Evolutionary conservation across 2,888 invertebrate species (phyloP).

Genomic region (Noctua pronuba): DNA sequence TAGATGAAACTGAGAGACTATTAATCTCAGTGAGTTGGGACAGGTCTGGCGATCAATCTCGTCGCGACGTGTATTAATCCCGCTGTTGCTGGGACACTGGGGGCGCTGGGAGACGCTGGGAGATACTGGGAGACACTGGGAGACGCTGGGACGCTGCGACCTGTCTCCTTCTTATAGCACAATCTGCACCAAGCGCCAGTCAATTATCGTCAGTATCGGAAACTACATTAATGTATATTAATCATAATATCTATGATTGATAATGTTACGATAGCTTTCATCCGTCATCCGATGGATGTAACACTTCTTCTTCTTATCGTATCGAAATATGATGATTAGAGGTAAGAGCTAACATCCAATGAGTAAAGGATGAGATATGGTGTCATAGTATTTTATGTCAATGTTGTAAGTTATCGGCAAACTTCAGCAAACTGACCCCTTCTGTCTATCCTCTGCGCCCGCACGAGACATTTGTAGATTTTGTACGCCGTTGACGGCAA

Average conservation of each 20-base stretch:
- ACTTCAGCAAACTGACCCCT: background rate
- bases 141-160: background rate
- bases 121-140: background rate
- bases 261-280: constrained; percentile 4
- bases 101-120: background rate
- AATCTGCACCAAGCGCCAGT: background rate
- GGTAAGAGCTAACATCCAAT: background rate
- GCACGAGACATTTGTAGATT: background rate
- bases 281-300: background rate
- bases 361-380: no score
- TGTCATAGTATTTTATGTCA: background rate
- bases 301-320: no score
- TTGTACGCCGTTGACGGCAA: no score
- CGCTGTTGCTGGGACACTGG: background rate
- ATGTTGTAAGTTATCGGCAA: background rate
- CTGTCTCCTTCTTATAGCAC: background rate
- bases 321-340: no score
- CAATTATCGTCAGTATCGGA: background rate
- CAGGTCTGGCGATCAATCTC: constrained; percentile 30
- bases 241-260: background rate
- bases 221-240: background rate
- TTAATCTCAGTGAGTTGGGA: constrained; percentile 24
- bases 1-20: constrained; percentile 20
- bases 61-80: constrained; percentile 23
- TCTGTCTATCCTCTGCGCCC: background rate